A percentile compares a stretch with the other conserved stretches of the same genome.
These are phyloP conservation scores for Oryzias dopingdopingensis DNA, from an alignment of 2,797 vertebrate genomes.

Conservation along the genomic window DNA sequence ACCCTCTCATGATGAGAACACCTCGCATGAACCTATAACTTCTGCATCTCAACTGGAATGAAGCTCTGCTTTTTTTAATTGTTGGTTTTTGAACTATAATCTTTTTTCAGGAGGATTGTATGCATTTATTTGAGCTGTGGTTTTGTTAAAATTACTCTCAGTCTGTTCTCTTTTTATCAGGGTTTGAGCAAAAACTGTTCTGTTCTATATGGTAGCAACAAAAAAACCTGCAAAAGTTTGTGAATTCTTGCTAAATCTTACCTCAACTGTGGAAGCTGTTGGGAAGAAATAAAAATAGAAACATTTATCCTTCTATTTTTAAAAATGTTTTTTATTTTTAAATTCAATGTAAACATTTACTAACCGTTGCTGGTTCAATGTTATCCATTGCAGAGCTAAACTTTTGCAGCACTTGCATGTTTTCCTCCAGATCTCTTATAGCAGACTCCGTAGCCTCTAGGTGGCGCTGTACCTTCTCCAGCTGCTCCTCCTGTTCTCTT, in stretches of 20 bases:
- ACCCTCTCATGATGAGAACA: too few species aligned
- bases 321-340: neutral
- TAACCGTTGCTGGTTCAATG: conserved; percentile 61
- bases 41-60: too few species aligned
- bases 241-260: conserved; percentile 48
- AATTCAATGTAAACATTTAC: neutral
- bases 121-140: too few species aligned
- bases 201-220: too few species aligned
- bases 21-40: too few species aligned
- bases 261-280: conserved; percentile 82
- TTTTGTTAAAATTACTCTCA: too few species aligned
- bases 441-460: conserved; percentile 59
- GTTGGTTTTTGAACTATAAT: too few species aligned
- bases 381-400: conserved; percentile 46
- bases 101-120: too few species aligned
- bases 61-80: too few species aligned
- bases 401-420: conserved; percentile 59
- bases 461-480: conserved; percentile 68
- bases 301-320: neutral
- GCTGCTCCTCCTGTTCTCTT: conserved; percentile 67
- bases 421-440: conserved; percentile 69
- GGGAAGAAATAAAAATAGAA: conserved; percentile 21
- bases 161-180: too few species aligned
- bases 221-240: too few species aligned
- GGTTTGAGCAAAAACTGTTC: too few species aligned